Percentiles rank a stretch among this genome's conserved stretches.
Conservation (phyloP, 2,888 invertebrate species). For the Nebria brevicollis region DNA sequence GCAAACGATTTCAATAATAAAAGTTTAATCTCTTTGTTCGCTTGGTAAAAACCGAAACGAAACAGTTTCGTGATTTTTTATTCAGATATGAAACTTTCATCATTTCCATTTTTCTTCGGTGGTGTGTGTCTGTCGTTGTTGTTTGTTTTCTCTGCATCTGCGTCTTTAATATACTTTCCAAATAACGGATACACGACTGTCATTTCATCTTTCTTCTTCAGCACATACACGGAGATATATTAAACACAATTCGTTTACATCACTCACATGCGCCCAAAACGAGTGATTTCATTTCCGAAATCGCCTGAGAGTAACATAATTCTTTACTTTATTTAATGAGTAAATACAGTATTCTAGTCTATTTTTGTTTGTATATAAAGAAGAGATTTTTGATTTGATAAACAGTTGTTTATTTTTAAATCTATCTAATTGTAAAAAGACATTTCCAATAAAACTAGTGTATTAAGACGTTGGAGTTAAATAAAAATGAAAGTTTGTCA, state of each 20-base stretch:
- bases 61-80: constrained; percentile 25
- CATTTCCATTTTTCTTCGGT: constrained; percentile 28
- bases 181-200: constrained; percentile 21
- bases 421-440: too few relatives aligned
- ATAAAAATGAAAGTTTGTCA: too few relatives aligned
- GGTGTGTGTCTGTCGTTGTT: neutral
- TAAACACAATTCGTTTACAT: constrained; percentile 37
- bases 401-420: too few relatives aligned
- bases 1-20: constrained; percentile 36
- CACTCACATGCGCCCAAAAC: constrained; percentile 34
- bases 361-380: neutral
- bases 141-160: constrained; percentile 17
- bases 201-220: neutral
- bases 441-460: too few relatives aligned
- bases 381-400: too few relatives aligned
- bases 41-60: constrained; percentile 35
- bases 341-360: constrained; percentile 22
- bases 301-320: constrained; percentile 35
- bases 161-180: constrained; percentile 39
- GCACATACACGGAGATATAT: neutral
- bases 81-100: constrained; percentile 40
- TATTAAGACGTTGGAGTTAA: too few relatives aligned
- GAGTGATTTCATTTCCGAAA: constrained; percentile 37
- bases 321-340: constrained; percentile 33
- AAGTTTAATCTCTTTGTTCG: constrained; percentile 37